A percentile compares a stretch with the other conserved stretches of the same genome.
phyloP scores from a whole-genome alignment of 2,888 invertebrate species.

The Rhagium mordax region DNA sequence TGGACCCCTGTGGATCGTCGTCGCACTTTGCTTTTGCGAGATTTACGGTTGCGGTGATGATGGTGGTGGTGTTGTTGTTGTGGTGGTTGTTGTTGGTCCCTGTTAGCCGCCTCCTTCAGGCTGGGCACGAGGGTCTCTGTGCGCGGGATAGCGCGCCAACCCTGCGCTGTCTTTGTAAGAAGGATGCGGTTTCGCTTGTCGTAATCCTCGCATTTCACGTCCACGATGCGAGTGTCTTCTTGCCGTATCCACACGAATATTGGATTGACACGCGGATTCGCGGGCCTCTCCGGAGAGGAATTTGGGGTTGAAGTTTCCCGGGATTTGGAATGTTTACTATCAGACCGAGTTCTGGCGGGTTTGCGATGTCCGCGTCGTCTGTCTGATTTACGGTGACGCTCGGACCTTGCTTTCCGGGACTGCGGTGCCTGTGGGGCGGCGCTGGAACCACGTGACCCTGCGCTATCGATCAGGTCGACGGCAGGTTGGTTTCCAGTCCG shows the following conservation, averaged over 20 bases:
- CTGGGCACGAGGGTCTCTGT: constrained; percentile 76
- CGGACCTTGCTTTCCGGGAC: constrained; percentile 68
- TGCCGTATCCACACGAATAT: constrained; percentile 90
- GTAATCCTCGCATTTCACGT: constrained; percentile 90
- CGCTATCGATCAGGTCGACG: constrained; percentile 68
- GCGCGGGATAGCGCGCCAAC: constrained; percentile 88
- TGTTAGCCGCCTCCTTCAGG: constrained; percentile 69
- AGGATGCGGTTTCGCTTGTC: constrained; percentile 89
- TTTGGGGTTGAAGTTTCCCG: constrained; percentile 51
- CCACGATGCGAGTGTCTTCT: constrained; percentile 84
- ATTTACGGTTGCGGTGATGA: constrained; percentile 58
- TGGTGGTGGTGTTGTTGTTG: constrained; percentile 57
- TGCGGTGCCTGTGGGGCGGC: constrained; percentile 67
- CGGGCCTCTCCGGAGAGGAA: constrained; percentile 67
- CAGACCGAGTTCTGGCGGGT: constrained; percentile 55
- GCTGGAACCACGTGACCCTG: constrained; percentile 68
- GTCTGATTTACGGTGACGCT: constrained; percentile 71
- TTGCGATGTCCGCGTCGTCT: constrained; percentile 67
- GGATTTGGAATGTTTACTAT: constrained; percentile 45
- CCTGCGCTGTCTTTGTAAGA: constrained; percentile 84
- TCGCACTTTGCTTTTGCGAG: constrained; percentile 61
- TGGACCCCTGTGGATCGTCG: constrained; percentile 67
- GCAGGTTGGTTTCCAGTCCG: constrained; percentile 64
- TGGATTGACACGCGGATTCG: constrained; percentile 81
- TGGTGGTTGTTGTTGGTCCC: constrained; percentile 63